phyloP scores from a whole-genome alignment of 2,888 invertebrate species.

The Pogonocherus hispidulus region DNA sequence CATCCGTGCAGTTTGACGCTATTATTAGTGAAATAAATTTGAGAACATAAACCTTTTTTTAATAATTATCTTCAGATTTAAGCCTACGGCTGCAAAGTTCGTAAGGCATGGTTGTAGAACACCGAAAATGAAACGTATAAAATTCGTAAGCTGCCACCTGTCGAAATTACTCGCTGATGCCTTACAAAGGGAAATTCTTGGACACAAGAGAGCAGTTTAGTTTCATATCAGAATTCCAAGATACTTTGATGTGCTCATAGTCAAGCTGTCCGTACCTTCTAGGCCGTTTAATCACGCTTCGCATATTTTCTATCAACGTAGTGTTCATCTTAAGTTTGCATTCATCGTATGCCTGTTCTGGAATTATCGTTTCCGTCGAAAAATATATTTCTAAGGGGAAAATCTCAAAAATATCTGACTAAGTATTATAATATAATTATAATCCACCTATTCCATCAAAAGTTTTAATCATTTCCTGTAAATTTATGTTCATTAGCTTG shows the following conservation, averaged over 20 bases:
- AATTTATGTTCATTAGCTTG: too few relatives aligned
- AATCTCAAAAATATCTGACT: neutral
- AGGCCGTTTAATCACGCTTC: slow-evolving; percentile 28
- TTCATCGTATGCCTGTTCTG: slow-evolving; percentile 4
- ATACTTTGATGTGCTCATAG: slow-evolving; percentile 38
- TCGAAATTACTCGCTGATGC: slow-evolving; percentile 21
- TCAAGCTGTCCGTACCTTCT: slow-evolving; percentile 25
- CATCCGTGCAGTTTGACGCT: too few relatives aligned
- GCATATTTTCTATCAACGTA: slow-evolving; percentile 18
- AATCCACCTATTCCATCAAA: neutral
- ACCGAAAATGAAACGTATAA: slow-evolving; percentile 29
- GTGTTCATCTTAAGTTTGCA: slow-evolving; percentile 21
- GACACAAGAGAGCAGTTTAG: slow-evolving; percentile 36
- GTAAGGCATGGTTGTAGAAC: too few relatives aligned
- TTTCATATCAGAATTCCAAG: slow-evolving; percentile 42
- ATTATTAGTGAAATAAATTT: too few relatives aligned
- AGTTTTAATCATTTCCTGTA: too few relatives aligned
- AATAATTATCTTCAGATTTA: too few relatives aligned
- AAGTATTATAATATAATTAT: neutral
- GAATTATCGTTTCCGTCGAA: neutral
- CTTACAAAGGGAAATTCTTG: slow-evolving; percentile 43
- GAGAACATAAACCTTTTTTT: too few relatives aligned
- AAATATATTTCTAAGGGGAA: slow-evolving; percentile 7
- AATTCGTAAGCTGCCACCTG: slow-evolving; percentile 32
- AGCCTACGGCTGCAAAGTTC: too few relatives aligned